phyloP scores from a whole-genome alignment of 2,888 invertebrate genomes.

The Gordius sp. region DNA sequence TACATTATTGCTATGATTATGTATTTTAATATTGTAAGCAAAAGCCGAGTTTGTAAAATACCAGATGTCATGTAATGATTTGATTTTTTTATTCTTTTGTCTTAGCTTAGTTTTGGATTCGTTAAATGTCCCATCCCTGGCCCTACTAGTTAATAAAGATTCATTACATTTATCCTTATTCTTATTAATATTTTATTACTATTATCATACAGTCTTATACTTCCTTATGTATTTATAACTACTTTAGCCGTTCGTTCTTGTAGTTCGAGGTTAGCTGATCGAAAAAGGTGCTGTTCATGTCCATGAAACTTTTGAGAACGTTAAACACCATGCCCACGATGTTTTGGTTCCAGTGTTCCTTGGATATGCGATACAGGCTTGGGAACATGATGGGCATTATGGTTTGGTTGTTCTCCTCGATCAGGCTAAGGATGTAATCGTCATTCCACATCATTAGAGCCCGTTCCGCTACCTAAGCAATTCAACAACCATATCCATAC shows the following conservation, averaged over 20 bases:
- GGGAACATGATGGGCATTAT: constrained; percentile 99
- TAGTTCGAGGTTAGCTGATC: constrained; percentile 94
- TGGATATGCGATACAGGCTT: constrained; percentile 85
- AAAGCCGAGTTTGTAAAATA: too few relatives aligned
- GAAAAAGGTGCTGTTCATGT: constrained; percentile 98
- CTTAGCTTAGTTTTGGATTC: too few relatives aligned
- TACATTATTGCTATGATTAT: too few relatives aligned
- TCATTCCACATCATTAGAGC: constrained; percentile 99
- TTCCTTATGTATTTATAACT: constrained; percentile 25
- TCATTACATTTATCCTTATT: not conserved
- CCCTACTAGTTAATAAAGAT: not conserved
- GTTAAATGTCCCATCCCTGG: constrained; percentile 17
- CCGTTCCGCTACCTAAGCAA: constrained; percentile 92
- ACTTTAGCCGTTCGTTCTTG: constrained; percentile 97
- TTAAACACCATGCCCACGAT: constrained; percentile 70
- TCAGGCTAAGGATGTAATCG: constrained; percentile 94
- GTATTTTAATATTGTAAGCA: too few relatives aligned
- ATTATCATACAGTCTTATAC: constrained; percentile 14
- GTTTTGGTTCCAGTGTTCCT: constrained; percentile 93
- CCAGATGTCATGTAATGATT: too few relatives aligned
- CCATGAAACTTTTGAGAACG: constrained; percentile 98
- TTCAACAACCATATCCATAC: too few relatives aligned
- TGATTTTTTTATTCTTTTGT: too few relatives aligned
- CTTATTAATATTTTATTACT: not conserved
- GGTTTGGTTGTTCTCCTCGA: constrained; percentile 87